phyloP scores from a whole-genome alignment of 2,888 invertebrate genomes.

The Parasteatoda lunata region DNA sequence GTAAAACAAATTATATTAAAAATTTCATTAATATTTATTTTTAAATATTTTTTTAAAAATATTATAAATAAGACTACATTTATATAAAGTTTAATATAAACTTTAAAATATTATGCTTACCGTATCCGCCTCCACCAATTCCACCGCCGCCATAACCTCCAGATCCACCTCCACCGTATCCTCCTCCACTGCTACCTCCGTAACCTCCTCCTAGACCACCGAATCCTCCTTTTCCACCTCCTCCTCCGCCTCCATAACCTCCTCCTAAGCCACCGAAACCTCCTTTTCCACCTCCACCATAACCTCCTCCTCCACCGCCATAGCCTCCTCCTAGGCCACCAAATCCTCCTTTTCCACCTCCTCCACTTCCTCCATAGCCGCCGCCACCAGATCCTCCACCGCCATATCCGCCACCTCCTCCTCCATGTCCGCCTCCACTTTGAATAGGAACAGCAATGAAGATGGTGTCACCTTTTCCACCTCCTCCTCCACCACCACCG shows the following conservation, averaged over 20 bases:
- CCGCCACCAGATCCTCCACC: neutral
- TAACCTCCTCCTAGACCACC: neutral
- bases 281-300: neutral
- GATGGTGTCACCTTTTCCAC: conserved; percentile 12
- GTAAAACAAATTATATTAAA: too few species aligned
- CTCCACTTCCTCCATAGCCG: neutral
- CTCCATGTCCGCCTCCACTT: neutral
- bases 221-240: conserved; percentile 10
- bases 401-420: conserved; percentile 9
- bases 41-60: too few species aligned
- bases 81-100: too few species aligned
- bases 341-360: conserved; percentile 4
- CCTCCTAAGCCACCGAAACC: neutral
- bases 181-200: neutral
- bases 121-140: neutral
- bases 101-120: neutral
- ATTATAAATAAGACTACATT: too few species aligned
- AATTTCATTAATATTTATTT: too few species aligned
- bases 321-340: conserved; percentile 23
- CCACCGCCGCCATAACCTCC: conserved; percentile 11
- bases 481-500: neutral
- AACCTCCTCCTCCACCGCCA: conserved; percentile 18
- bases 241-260: neutral
- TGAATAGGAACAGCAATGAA: conserved; percentile 17
- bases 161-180: neutral